Base-by-base conservation (phyloP, 1,140 invertebrate species). In the Argopecten irradians region DNA sequence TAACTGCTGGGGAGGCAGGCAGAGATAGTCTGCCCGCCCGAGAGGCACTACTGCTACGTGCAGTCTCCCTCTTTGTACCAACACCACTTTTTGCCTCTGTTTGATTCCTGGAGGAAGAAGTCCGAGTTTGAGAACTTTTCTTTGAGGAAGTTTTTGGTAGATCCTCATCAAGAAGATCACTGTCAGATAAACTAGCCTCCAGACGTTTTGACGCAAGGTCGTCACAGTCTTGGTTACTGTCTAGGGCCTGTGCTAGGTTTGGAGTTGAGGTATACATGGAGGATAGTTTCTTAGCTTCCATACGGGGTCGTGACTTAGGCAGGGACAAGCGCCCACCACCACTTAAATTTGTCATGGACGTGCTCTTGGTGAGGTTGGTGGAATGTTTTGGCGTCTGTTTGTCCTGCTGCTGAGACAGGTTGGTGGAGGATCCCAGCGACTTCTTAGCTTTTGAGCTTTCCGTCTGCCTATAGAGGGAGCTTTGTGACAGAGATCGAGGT, bases 231-330 rank as follows among this genome's bases (percentile, higher is more conserved):
- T 41, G 28, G 34, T 41, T 84, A 28, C 28, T 33, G 16, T 88
- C 87, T 35, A 55, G 46, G 32, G 85, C 88, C 55, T 87, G 55
- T 28, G 11, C 43, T 32, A 92, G 83, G 85, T 93, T 93, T 36
- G 93, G 93, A 33, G 91, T 92, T 32, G 93, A 93, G 3, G 93
- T 90, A 86, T 93, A 92, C 36, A 91, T 83, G 1, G 91, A 87
- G 16, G 90, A 39, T 41, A 71, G 55, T 71, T 71, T 71, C 22
- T 71, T 71, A n/a, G 55, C 55, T 90, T 91, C 1, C 90, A 89
- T 9, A 85, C 83, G 3, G 85, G 84, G 86, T 90, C 34, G 41
- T 43, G 85, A 32, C 83, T 41, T 46, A n/a, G 19, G 89, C 86
- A 41, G 83, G 19, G 34, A 35, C 71, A 34, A n/a, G 28, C 55